Percentiles rank a stretch among this genome's conserved stretches.
phyloP scores from a whole-genome alignment of 2,888 invertebrate species.

The Galeruca laticollis region DNA sequence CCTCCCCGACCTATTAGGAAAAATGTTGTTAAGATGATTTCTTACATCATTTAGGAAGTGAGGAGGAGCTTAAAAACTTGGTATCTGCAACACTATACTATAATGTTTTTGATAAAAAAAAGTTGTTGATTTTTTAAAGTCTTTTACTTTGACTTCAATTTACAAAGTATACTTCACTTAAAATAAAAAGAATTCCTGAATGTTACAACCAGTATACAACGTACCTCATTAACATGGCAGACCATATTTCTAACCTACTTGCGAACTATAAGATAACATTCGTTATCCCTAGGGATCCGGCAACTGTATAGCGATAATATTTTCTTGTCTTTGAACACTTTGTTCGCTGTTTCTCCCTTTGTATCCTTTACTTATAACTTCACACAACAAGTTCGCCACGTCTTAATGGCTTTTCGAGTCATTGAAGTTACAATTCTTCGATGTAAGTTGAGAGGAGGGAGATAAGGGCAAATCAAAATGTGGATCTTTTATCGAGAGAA shows the following conservation, averaged over 20 bases:
- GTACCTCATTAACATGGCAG: conserved; percentile 12
- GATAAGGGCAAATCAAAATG: neutral
- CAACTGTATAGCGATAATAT: conserved; percentile 15
- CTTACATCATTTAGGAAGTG: too few relatives aligned
- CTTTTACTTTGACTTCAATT: too few relatives aligned
- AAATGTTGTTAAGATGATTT: too few relatives aligned
- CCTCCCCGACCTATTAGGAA: too few relatives aligned
- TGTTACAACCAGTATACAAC: conserved; percentile 2
- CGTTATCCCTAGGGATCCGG: conserved; percentile 16
- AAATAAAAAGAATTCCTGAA: too few relatives aligned
- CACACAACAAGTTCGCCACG: conserved; percentile 28
- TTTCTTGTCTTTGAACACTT: conserved; percentile 13
- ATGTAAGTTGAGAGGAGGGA: neutral
- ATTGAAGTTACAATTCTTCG: conserved; percentile 17
- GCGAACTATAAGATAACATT: conserved; percentile 28
- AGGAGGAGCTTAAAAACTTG: too few relatives aligned
- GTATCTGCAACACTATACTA: too few relatives aligned
- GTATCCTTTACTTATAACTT: conserved; percentile 21
- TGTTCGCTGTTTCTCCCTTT: neutral
- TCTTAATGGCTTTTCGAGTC: conserved; percentile 33
- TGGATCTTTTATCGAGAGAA: too few relatives aligned
- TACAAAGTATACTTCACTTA: too few relatives aligned
- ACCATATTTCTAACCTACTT: conserved; percentile 11
- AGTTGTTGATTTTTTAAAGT: too few relatives aligned
- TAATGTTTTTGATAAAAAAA: too few relatives aligned